Conservation (phyloP, 2,888 invertebrate species). For the Dermolepida albohirtum region DNA sequence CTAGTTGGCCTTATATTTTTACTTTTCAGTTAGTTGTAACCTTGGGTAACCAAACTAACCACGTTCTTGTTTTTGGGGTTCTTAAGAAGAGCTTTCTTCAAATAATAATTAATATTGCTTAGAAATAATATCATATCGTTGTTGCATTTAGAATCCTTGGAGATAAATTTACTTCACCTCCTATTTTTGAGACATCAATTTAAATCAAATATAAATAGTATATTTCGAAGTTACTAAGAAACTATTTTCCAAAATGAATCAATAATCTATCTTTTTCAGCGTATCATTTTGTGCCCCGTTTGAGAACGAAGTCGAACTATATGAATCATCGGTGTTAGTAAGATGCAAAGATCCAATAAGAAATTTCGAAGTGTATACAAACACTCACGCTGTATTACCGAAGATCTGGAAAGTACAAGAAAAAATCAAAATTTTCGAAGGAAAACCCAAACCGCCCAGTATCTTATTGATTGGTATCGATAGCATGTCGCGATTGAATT, state of each 20-base stretch:
- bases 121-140: too few relatives aligned
- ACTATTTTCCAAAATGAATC: background rate
- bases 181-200: too few relatives aligned
- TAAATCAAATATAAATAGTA: too few relatives aligned
- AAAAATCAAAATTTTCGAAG: conserved; percentile 52
- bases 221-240: too few relatives aligned
- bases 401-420: conserved; percentile 67
- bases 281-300: conserved; percentile 67
- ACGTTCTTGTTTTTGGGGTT: too few relatives aligned
- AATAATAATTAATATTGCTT: too few relatives aligned
- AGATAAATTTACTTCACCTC: too few relatives aligned
- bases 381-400: conserved; percentile 69
- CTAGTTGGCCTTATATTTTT: too few relatives aligned
- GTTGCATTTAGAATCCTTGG: too few relatives aligned
- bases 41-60: too few relatives aligned
- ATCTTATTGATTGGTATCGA: conserved; percentile 86
- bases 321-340: conserved; percentile 66
- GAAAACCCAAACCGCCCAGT: conserved; percentile 65
- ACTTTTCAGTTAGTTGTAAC: too few relatives aligned
- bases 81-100: too few relatives aligned
- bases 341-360: conserved; percentile 60
- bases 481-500: conserved; percentile 83
- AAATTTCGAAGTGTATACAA: conserved; percentile 63
- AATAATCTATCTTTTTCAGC: conserved; percentile 56
- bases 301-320: conserved; percentile 56